phyloP scores from a whole-genome alignment of 2,797 vertebrate genomes.

The Micrastur ruficollis region DNA sequence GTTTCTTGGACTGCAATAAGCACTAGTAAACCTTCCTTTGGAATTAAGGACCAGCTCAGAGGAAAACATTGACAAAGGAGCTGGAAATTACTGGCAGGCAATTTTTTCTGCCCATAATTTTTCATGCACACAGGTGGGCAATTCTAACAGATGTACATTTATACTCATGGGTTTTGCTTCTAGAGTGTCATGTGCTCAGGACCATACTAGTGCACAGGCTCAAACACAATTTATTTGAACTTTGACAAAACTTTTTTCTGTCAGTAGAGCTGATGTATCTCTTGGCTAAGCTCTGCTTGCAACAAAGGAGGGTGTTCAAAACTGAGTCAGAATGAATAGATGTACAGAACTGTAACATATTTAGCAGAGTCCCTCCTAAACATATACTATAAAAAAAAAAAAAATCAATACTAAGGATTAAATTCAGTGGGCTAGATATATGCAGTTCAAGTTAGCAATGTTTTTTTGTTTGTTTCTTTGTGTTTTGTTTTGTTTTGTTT shows the following conservation, averaged over 20 bases:
- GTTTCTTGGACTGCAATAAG: constrained; percentile 6
- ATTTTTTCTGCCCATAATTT: neutral
- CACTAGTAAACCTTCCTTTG: constrained; percentile 13
- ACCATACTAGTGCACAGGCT: neutral
- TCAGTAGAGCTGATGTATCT: neutral
- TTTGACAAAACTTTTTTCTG: neutral
- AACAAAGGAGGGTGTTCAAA: neutral
- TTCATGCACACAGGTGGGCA: neutral
- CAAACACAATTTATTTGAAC: neutral
- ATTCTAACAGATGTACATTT: neutral
- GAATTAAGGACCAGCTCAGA: neutral
- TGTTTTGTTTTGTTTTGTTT: neutral
- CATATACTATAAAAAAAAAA: neutral
- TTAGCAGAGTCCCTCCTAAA: neutral
- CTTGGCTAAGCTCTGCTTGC: neutral
- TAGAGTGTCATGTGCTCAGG: neutral
- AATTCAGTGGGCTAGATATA: neutral
- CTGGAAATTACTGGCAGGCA: neutral
- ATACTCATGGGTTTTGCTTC: neutral
- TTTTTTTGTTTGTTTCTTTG: neutral
- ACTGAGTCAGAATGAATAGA: neutral
- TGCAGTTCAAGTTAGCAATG: neutral
- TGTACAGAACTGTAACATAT: neutral
- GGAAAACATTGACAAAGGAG: neutral
- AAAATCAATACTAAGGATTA: neutral